A percentile compares a stretch with the other conserved stretches of the same genome.
phyloP scores from a whole-genome alignment of 2,797 vertebrate species.

The Pelodytes ibericus region DNA sequence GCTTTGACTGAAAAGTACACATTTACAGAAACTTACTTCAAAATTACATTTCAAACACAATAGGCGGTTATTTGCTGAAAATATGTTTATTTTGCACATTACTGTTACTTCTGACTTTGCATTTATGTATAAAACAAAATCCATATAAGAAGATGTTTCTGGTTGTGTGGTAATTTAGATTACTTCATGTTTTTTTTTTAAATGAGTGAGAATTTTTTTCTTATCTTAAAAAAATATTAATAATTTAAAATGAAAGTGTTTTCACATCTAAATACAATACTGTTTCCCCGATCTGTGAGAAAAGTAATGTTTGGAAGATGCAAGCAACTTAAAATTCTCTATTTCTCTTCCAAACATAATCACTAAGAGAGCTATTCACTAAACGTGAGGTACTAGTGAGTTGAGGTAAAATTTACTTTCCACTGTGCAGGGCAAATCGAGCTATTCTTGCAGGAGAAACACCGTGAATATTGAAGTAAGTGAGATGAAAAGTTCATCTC shows the following conservation, averaged over 20 bases:
- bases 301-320: too few relatives aligned
- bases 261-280: too few relatives aligned
- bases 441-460: too few relatives aligned
- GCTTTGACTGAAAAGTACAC: conserved; percentile 51
- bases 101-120: conserved; percentile 22
- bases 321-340: too few relatives aligned
- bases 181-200: not conserved
- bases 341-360: too few relatives aligned
- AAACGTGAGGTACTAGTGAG: too few relatives aligned
- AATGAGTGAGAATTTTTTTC: not conserved
- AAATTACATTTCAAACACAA: conserved; percentile 46
- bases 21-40: conserved; percentile 48
- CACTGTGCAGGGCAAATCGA: too few relatives aligned
- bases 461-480: too few relatives aligned
- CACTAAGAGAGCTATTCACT: too few relatives aligned
- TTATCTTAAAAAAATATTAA: not conserved
- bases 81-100: conserved; percentile 37
- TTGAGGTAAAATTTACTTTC: too few relatives aligned
- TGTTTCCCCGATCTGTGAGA: too few relatives aligned
- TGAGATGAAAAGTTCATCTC: too few relatives aligned
- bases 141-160: not conserved
- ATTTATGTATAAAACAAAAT: not conserved
- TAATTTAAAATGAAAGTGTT: not conserved
- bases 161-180: not conserved
- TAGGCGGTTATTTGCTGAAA: conserved; percentile 46